A percentile compares a stretch with the other conserved stretches of the same genome.
Evolutionary conservation across 2,797 vertebrate species (phyloP).

Genomic region (Hoplostethus mediterraneus): DNA sequence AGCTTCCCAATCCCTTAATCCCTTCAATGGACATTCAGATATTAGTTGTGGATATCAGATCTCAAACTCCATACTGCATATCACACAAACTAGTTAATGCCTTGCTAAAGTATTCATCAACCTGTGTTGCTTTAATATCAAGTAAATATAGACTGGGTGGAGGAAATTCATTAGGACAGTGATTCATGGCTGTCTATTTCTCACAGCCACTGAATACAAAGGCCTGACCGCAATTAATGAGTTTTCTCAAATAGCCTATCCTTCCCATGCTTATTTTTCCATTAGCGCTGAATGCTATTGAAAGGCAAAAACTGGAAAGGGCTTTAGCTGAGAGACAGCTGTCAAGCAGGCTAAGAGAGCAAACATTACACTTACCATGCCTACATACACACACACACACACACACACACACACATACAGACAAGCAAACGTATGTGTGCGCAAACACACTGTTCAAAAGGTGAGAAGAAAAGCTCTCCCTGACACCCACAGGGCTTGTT

Average conservation of each 20-base stretch:
- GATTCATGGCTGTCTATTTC: slow-evolving; percentile 40
- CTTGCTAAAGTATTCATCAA: slow-evolving; percentile 23
- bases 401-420: slow-evolving; percentile 65
- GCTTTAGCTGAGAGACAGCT: slow-evolving; percentile 73
- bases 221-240: slow-evolving; percentile 50
- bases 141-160: slow-evolving; percentile 26
- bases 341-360: slow-evolving; percentile 61
- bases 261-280: slow-evolving; percentile 63
- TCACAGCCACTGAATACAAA: slow-evolving; percentile 58
- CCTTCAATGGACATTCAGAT: background rate
- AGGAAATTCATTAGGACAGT: slow-evolving; percentile 46
- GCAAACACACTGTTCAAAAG: slow-evolving; percentile 61
- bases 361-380: slow-evolving; percentile 61
- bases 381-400: slow-evolving; percentile 60
- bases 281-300: slow-evolving; percentile 50
- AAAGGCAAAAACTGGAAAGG: slow-evolving; percentile 53
- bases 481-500: slow-evolving; percentile 49
- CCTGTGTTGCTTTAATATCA: slow-evolving; percentile 13
- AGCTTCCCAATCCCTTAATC: background rate
- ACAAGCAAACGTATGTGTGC: slow-evolving; percentile 64
- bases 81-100: slow-evolving; percentile 40
- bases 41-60: background rate
- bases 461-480: slow-evolving; percentile 64
- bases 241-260: slow-evolving; percentile 40
- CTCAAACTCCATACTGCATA: slow-evolving; percentile 16